Evolutionary conservation across 2,888 invertebrate genomes (phyloP).

Genomic region (Cabera pusaria): DNA sequence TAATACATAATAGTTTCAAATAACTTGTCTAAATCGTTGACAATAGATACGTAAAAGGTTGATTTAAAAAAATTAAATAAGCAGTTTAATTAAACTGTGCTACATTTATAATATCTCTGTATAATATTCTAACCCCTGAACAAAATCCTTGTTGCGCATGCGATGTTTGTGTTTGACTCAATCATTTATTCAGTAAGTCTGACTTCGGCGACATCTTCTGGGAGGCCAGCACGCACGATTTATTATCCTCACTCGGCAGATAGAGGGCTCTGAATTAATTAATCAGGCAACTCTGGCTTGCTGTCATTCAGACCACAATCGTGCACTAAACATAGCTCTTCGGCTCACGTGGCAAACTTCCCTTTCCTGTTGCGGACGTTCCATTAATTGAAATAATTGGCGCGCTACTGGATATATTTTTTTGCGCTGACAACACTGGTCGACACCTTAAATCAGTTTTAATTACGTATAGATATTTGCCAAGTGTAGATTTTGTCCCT

Average conservation of each 20-base stretch:
- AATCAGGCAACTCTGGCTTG: constrained; percentile 62
- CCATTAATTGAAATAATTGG: constrained; percentile 81
- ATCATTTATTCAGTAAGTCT: constrained; percentile 73
- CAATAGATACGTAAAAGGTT: too few species aligned
- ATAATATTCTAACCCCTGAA: constrained; percentile 1
- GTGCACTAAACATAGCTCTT: constrained; percentile 61
- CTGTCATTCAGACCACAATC: constrained; percentile 78
- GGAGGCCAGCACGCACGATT: constrained; percentile 77
- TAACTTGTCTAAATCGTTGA: too few species aligned
- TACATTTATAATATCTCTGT: too few species aligned
- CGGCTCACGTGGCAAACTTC: constrained; percentile 56
- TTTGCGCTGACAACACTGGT: constrained; percentile 67
- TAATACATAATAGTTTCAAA: too few species aligned
- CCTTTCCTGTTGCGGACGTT: constrained; percentile 77
- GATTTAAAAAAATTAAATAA: too few species aligned
- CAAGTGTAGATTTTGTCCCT: constrained; percentile 15
- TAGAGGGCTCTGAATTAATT: constrained; percentile 74
- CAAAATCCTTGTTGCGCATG: constrained; percentile 9
- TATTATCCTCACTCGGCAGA: constrained; percentile 69
- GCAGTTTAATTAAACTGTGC: too few species aligned
- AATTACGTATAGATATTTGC: constrained; percentile 37
- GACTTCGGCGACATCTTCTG: constrained; percentile 75
- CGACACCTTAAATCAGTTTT: constrained; percentile 51
- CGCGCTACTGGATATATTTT: constrained; percentile 64
- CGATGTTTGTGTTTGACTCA: constrained; percentile 63